These are phyloP conservation scores for Microtus oregoni DNA, from an alignment of 2,113 vertebrate species.

Conservation along the genomic window DNA sequence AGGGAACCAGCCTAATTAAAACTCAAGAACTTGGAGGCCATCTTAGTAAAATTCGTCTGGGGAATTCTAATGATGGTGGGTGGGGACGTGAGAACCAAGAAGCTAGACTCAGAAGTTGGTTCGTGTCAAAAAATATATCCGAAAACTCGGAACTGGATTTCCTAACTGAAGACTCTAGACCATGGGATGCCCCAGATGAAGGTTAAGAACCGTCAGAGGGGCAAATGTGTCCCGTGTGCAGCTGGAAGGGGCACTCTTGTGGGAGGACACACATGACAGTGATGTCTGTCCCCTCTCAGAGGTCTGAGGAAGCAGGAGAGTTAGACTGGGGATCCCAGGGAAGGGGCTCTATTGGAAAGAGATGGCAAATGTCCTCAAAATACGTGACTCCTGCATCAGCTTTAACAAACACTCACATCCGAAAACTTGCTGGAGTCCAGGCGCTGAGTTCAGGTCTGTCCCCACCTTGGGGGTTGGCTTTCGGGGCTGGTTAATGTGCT, in stretches of 20 bases:
- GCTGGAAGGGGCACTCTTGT: neutral
- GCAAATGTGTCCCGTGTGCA: neutral
- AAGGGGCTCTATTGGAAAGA: neutral
- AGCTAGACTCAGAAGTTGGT: neutral
- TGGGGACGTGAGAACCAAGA: neutral
- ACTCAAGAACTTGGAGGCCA: conserved; percentile 36
- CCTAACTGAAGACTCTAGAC: neutral
- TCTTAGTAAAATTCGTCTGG: conserved; percentile 46
- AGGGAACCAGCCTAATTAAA: conserved; percentile 64
- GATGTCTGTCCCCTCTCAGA: neutral
- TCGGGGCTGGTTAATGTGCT: neutral
- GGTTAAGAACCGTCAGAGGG: neutral
- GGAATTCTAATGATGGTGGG: conserved; percentile 32
- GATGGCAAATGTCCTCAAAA: neutral
- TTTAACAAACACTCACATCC: neutral
- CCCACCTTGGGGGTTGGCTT: neutral
- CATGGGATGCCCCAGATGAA: neutral
- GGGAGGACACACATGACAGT: neutral
- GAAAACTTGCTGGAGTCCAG: conserved; percentile 1
- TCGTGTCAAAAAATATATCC: neutral
- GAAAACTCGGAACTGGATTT: conserved; percentile 23
- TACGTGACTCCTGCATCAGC: neutral
- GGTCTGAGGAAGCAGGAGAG: neutral
- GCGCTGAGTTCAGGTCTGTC: neutral
- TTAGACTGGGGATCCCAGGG: neutral